Evolutionary conservation across 2,113 vertebrate genomes (phyloP), one percentile per base, ranked within the genome.

Genomic region (Pantherophis guttatus): DNA sequence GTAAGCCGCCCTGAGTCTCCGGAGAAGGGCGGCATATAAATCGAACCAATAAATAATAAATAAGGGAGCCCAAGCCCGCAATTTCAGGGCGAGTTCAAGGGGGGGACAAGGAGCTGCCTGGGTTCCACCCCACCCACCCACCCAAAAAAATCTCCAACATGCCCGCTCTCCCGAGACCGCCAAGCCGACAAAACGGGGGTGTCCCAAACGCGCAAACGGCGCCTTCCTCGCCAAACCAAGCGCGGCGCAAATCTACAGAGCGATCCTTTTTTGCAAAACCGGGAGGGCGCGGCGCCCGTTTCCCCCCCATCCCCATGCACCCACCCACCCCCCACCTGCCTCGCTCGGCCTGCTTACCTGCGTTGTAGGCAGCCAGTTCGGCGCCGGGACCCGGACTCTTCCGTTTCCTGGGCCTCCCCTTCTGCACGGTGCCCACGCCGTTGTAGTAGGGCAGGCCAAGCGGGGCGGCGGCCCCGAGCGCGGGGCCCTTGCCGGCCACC

Each of bases 391-490:
- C 99, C 0, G 99, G 99, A 92, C 99, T 99, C 96, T 99, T 99
- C 97, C 99, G 98, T 96, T 99, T 99, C 94, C 99, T 97, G 39
- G 99, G 99, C 94, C 99, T 98, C 58, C 99, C 99, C 95, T 99
- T 99, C 97, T 99, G 99, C 96, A 99, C 99, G 17, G 99, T 99
- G 97, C 99, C 98, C 97, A 99, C 99, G 89, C 99, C 99, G 96
- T 99, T 99, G 97, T 99, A 99, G 97, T 99, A 99, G 95, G 99
- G 98, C 97, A 99, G 98, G 98, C 99, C 99, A 97, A 99, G 97
- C 91, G 99, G 97, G 96, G 98, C 98, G 96, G 98, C 98, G 91
- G 98, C 97, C 1, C 97, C 97, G 86, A 98, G 98, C 96, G 99
- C 97, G 0, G 97, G 97, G 92, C 98, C 98, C 97, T 99, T 99